Conservation (phyloP, 2,888 invertebrate species). For the Chrysomela aeneicollis region DNA sequence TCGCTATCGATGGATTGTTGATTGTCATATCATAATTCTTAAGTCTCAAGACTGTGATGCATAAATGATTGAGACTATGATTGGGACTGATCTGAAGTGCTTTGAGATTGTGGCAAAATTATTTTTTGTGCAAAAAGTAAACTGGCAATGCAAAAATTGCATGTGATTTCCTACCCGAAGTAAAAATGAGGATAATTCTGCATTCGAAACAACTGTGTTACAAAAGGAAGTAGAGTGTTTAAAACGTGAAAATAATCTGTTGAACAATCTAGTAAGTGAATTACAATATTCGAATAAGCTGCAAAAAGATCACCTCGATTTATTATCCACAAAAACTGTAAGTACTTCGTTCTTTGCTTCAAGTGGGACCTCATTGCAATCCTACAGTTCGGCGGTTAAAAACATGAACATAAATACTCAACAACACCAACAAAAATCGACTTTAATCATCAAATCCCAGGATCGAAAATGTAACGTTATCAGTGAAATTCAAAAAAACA, state of each 20-base stretch:
- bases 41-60: too few species aligned
- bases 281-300: background rate
- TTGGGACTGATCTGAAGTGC: background rate
- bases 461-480: conserved; percentile 12
- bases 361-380: background rate
- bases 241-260: background rate
- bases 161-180: background rate
- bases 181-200: background rate
- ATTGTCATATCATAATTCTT: too few species aligned
- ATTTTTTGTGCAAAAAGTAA: background rate
- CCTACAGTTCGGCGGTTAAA: background rate
- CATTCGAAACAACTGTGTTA: background rate
- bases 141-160: background rate
- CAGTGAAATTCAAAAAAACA: conserved; percentile 3
- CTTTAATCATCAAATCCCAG: conserved; percentile 9
- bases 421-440: conserved; percentile 5
- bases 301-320: background rate
- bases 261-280: background rate
- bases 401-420: background rate
- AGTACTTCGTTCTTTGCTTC: background rate
- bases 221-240: background rate
- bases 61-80: too few species aligned
- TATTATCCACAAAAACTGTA: background rate
- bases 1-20: too few species aligned
- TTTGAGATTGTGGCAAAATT: background rate